These are phyloP conservation scores for Patiria pectinifera DNA, from an alignment of 53 echinoderm and acorn worm species.

Conservation along the genomic window DNA sequence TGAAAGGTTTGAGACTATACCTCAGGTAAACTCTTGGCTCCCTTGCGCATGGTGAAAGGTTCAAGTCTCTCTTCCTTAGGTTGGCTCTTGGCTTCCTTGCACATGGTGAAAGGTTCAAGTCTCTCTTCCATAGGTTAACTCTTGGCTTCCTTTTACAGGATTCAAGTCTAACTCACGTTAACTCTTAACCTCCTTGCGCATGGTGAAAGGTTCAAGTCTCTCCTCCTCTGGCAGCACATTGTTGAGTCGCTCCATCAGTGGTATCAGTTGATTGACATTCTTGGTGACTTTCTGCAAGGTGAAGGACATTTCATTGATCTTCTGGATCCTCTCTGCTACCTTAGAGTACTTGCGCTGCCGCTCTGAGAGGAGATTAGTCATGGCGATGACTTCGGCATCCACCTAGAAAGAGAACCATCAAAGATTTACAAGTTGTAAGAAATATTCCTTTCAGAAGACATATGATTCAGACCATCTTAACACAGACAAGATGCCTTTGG, in stretches of 20 bases:
- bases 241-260: conserved; percentile 93
- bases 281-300: conserved; percentile 84
- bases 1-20: no score
- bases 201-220: conserved; percentile 87
- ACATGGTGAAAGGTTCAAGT: conserved; percentile 92
- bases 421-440: background rate
- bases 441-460: background rate
- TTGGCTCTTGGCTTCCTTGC: conserved; percentile 18
- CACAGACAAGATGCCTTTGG: background rate
- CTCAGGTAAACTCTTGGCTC: background rate
- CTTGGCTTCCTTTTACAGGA: no score
- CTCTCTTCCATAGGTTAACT: conserved; percentile 47
- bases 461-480: background rate
- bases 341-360: conserved; percentile 89
- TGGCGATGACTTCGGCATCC: conserved; percentile 79
- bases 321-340: conserved; percentile 89
- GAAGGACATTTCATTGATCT: conserved; percentile 93
- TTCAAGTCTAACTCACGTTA: background rate
- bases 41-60: conserved; percentile 84
- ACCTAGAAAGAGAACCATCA: conserved; percentile 59
- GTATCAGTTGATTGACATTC: conserved; percentile 88
- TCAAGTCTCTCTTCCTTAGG: no score
- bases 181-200: conserved; percentile 62
- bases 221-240: conserved; percentile 86
- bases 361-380: conserved; percentile 82